These are phyloP conservation scores for Philypnodon macrostomus DNA, from an alignment of 2,797 vertebrate species.

Conservation along the genomic window DNA sequence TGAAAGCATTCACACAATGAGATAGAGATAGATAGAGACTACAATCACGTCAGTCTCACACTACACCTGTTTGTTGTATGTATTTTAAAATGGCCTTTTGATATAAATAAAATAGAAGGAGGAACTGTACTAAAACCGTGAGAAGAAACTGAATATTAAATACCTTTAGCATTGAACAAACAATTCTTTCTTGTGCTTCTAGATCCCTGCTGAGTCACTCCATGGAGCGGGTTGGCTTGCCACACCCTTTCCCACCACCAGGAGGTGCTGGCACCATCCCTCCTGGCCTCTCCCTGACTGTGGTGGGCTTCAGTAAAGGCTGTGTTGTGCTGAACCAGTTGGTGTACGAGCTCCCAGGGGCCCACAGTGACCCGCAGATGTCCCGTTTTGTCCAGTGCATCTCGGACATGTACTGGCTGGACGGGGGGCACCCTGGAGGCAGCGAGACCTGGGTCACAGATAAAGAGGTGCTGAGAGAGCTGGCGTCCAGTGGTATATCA, in stretches of 20 bases:
- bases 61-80: too few relatives aligned
- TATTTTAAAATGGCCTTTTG: too few relatives aligned
- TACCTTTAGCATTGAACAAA: too few relatives aligned
- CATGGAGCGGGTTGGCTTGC: slow-evolving; percentile 78
- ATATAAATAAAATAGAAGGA: too few relatives aligned
- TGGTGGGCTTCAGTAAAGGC: slow-evolving; percentile 98
- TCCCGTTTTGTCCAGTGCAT: slow-evolving; percentile 79
- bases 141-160: too few relatives aligned
- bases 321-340: slow-evolving; percentile 98
- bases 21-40: too few relatives aligned
- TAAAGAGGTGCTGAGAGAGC: slow-evolving; percentile 80
- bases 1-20: too few relatives aligned
- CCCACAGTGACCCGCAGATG: slow-evolving; percentile 79
- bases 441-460: slow-evolving; percentile 94
- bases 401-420: slow-evolving; percentile 92
- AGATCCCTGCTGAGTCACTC: slow-evolving; percentile 85
- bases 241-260: slow-evolving; percentile 46
- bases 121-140: too few relatives aligned
- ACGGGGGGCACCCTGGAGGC: slow-evolving; percentile 94
- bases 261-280: slow-evolving; percentile 55
- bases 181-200: slow-evolving; percentile 1
- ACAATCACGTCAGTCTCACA: too few relatives aligned
- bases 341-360: slow-evolving; percentile 86
- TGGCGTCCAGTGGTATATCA: slow-evolving; percentile 82
- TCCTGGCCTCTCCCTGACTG: slow-evolving; percentile 74